Base-by-base conservation (phyloP, 30 jellyfish, hydroid and myxozoan species). In the Clytia hemisphaerica region DNA sequence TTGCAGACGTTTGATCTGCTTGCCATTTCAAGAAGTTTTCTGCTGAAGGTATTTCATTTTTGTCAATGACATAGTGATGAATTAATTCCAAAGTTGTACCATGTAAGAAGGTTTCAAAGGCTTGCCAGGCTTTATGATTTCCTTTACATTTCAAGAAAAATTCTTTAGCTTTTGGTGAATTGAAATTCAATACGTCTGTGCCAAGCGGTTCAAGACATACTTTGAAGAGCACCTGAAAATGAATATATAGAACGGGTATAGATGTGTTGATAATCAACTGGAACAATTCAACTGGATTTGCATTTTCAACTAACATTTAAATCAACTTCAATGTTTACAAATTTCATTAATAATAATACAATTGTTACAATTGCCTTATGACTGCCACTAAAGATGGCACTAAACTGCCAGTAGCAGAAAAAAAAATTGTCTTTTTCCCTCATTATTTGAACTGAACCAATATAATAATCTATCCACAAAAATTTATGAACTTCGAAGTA, bases 11-110 rank as follows among this genome's bases (percentile, higher is more conserved):
- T 16, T 14, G 14, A 10, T 16, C 24, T 12, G 14, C 15, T 51
- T 51, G 66, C 66, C 66, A 51, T 51, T 51, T n/a, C 66, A 51
- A 12, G 66, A 51, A 51, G 24, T 31, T 31, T 12, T 14, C 24
- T 10, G 66, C 66, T 10, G 30, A 14, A n/a, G n/a, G n/a, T 12
- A 22, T 15, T 12, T 16, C 14, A 51, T 51, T 24, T 22, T 15
- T 51, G 18, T 51, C 66, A 14, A 14, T 15, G 24, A 24, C 10
- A 24, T 51, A 51, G 10, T 16, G 16, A 24, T 51, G 28, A 51
- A 51, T 16, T 24, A 51, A 24, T 51, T 51, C 66, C 10, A 51
- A 22, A n/a, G 24, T 22, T 10, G 66, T 51, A 14, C 66, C 66
- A 22, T 51, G 66, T 14, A 51, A 22, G 24, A 51, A 51, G 24